Conservation (phyloP, 2,113 vertebrate species). For the Myiozetetes cayanensis region DNA sequence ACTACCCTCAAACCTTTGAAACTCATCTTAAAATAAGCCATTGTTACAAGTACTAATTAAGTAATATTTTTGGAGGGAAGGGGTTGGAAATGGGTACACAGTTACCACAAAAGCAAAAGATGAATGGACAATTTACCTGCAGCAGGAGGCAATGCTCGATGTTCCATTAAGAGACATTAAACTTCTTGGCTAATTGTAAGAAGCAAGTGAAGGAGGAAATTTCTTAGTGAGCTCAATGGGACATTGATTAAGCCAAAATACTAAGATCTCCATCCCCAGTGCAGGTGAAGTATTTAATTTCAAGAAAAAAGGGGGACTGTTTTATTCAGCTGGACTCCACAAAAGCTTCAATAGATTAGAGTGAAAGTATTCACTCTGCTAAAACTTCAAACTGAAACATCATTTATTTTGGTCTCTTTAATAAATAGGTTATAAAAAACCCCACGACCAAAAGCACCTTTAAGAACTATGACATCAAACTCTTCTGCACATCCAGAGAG, state of each 20-base stretch:
- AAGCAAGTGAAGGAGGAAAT: conserved; percentile 22
- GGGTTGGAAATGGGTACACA: background rate
- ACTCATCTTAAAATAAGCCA: conserved; percentile 1
- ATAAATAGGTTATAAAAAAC: background rate
- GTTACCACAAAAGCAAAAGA: conserved; percentile 44
- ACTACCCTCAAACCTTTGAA: conserved; percentile 21
- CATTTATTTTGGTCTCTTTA: background rate
- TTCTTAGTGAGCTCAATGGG: conserved; percentile 30
- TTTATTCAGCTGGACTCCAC: background rate
- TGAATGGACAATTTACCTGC: conserved; percentile 52
- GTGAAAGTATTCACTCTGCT: background rate
- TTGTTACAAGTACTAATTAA: conserved; percentile 64
- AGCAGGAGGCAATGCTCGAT: conserved; percentile 20
- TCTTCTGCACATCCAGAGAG: background rate
- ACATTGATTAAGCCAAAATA: conserved; percentile 59
- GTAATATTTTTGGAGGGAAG: conserved; percentile 38
- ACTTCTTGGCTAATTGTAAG: conserved; percentile 35
- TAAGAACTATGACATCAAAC: background rate
- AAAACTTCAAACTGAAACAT: background rate
- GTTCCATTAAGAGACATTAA: conserved; percentile 54
- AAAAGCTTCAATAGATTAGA: background rate
- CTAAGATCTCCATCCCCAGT: background rate
- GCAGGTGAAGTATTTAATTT: background rate
- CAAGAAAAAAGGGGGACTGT: background rate
- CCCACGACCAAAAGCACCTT: background rate